These are phyloP conservation scores for Oasisia sp. DNA, from an alignment of 2,888 invertebrate species.

Conservation along the genomic window DNA sequence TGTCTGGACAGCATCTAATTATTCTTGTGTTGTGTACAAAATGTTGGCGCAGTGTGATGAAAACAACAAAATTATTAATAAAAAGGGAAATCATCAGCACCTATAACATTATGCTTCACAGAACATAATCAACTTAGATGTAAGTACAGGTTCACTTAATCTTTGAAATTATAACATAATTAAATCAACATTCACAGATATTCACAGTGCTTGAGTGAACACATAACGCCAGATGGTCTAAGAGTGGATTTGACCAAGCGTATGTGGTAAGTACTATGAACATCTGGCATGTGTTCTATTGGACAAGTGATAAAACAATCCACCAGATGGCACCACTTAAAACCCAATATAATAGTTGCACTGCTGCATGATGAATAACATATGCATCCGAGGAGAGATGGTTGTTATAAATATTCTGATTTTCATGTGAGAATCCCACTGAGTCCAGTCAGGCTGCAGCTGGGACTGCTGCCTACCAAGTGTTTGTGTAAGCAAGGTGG, in stretches of 20 bases:
- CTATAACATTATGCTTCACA: no score
- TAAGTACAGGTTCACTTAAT: no score
- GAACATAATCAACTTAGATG: no score
- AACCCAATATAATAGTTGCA: no score
- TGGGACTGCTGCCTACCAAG: neutral
- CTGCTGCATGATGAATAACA: neutral
- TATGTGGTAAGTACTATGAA: neutral
- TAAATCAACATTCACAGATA: neutral
- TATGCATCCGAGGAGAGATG: neutral
- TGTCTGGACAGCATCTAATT: no score
- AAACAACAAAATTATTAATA: neutral
- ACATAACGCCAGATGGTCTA: neutral
- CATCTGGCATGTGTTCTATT: neutral
- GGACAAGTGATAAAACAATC: neutral
- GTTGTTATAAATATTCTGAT: neutral
- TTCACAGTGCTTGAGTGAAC: neutral
- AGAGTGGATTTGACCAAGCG: neutral
- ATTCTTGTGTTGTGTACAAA: neutral
- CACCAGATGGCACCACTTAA: neutral
- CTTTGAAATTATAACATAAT: no score
- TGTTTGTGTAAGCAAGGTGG: neutral
- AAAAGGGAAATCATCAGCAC: no score
- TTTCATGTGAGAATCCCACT: neutral
- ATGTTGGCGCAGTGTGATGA: neutral
- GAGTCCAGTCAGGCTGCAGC: neutral